Percentiles rank a stretch among this genome's conserved stretches.
These are phyloP conservation scores for Julus scandinavius DNA, from an alignment of 2,888 invertebrate species.

Conservation along the genomic window DNA sequence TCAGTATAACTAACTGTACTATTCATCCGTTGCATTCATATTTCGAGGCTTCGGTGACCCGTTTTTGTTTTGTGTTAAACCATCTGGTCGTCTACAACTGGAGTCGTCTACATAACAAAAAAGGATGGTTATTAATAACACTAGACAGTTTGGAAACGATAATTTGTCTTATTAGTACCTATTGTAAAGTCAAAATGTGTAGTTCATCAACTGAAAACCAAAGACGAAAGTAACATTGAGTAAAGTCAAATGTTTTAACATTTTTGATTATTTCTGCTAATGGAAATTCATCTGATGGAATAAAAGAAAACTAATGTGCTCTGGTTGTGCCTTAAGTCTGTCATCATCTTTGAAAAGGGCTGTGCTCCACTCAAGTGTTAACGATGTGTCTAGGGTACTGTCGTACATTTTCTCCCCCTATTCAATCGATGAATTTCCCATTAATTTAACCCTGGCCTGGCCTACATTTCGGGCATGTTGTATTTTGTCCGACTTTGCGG, in stretches of 20 bases:
- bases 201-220: too few species aligned
- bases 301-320: too few species aligned
- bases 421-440: slow-evolving; percentile 10
- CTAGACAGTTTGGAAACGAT: background rate
- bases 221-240: too few species aligned
- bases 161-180: too few species aligned
- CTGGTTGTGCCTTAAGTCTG: too few species aligned
- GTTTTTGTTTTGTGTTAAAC: background rate
- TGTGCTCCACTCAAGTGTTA: background rate
- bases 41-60: background rate
- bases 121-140: background rate
- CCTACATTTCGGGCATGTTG: background rate
- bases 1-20: background rate
- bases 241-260: too few species aligned
- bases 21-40: background rate
- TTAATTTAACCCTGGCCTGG: background rate
- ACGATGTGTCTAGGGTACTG: background rate
- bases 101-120: too few species aligned
- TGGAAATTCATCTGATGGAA: background rate
- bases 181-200: too few species aligned
- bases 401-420: background rate
- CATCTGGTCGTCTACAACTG: background rate
- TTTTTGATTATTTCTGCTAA: too few species aligned
- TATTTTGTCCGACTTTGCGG: background rate
- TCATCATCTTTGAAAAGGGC: background rate